Conservation (phyloP, 2,113 vertebrate genomes). For the Dunckerocampus dactyliophorus region DNA sequence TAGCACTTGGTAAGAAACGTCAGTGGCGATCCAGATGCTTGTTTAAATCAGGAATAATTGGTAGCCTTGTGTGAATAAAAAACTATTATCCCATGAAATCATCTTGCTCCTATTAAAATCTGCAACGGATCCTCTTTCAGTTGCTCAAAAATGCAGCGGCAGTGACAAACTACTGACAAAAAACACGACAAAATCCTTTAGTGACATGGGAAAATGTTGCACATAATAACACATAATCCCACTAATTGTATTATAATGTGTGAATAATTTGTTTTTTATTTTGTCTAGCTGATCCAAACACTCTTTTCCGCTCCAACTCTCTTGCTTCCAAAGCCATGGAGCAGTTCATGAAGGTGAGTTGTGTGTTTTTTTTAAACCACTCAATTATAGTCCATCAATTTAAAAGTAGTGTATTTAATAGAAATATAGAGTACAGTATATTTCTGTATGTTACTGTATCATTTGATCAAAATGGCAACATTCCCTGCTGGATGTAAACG, state of each 20-base stretch:
- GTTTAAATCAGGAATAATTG: not conserved
- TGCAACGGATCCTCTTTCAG: slow-evolving; percentile 2
- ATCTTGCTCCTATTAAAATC: not conserved
- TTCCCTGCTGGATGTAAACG: too few relatives aligned
- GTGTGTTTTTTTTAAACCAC: not conserved
- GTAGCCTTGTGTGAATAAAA: not conserved
- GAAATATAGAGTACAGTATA: too few relatives aligned
- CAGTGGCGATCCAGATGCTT: too few relatives aligned
- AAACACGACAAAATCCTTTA: not conserved
- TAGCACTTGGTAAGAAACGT: too few relatives aligned
- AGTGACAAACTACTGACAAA: not conserved
- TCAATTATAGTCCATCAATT: not conserved
- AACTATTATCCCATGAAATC: slow-evolving; percentile 5
- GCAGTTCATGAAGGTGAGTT: slow-evolving; percentile 87
- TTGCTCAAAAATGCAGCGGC: too few relatives aligned
- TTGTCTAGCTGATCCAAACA: slow-evolving; percentile 84
- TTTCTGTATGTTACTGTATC: too few relatives aligned
- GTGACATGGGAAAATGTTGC: not conserved
- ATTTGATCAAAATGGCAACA: too few relatives aligned
- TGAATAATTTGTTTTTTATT: not conserved
- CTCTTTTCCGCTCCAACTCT: slow-evolving; percentile 89
- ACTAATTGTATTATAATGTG: not conserved
- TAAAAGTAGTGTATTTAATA: not conserved
- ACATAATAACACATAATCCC: not conserved
- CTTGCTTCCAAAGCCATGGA: slow-evolving; percentile 90